Evolutionary conservation across 2,888 invertebrate genomes (phyloP).

Genomic region (Zhengitettix transpicula): DNA sequence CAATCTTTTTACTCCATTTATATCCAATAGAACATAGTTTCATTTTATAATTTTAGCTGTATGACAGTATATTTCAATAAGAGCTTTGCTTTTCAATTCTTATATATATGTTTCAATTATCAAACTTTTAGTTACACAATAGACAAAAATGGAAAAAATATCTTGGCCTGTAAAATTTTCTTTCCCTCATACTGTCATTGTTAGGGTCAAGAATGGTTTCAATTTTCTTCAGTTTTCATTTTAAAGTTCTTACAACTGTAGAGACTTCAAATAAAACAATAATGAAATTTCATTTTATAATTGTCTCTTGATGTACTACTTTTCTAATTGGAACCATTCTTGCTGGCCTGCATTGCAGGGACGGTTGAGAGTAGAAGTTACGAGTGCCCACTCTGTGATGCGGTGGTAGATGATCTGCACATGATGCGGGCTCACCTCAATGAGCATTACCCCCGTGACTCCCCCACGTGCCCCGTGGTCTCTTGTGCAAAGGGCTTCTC

Average conservation of each 20-base stretch:
- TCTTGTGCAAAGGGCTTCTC: conserved; percentile 59
- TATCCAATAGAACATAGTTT: too few relatives aligned
- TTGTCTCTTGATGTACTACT: neutral
- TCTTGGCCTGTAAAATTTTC: too few relatives aligned
- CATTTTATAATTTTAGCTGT: too few relatives aligned
- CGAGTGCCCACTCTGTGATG: conserved; percentile 58
- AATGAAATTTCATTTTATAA: neutral
- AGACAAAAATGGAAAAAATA: too few relatives aligned
- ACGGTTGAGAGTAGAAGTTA: conserved; percentile 24
- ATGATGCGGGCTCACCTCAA: conserved; percentile 58
- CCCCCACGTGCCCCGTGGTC: conserved; percentile 62
- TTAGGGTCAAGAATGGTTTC: conserved; percentile 10
- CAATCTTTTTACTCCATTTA: too few relatives aligned
- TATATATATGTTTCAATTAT: too few relatives aligned
- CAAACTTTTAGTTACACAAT: too few relatives aligned
- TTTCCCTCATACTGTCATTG: too few relatives aligned
- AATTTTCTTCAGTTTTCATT: neutral
- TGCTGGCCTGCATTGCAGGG: conserved; percentile 14
- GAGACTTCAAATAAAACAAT: neutral
- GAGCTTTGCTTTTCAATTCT: too few relatives aligned
- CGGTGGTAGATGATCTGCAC: conserved; percentile 45
- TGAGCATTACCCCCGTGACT: conserved; percentile 71
- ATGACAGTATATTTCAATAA: too few relatives aligned
- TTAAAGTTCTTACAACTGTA: too few relatives aligned
- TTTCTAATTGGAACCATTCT: conserved; percentile 13